Evolutionary conservation across 2,113 vertebrate species (phyloP).

Genomic region (Drymodes brunneopygia): DNA sequence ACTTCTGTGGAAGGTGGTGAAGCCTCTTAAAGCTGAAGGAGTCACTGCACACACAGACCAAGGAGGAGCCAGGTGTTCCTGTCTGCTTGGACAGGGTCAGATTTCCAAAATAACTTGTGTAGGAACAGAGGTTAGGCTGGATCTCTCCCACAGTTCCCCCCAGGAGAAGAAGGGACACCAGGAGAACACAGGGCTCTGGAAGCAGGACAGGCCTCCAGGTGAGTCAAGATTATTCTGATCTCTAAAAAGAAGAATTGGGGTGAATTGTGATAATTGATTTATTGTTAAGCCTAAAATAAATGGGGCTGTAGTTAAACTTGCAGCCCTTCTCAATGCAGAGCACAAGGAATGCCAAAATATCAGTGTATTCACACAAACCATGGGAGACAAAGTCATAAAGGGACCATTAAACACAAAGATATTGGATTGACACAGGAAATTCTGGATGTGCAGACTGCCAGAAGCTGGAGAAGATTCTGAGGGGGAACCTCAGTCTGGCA

Average conservation of each 20-base stretch:
- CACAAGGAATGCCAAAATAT: background rate
- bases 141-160: background rate
- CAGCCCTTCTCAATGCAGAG: background rate
- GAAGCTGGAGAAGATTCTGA: background rate
- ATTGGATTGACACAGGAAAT: background rate
- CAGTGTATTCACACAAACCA: background rate
- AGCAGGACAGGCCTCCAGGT: background rate
- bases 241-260: background rate
- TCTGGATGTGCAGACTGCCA: background rate
- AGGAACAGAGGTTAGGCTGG: background rate
- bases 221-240: background rate
- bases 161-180: background rate
- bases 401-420: background rate
- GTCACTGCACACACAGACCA: background rate
- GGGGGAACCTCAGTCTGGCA: background rate
- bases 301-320: background rate
- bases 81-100: background rate
- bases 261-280: background rate
- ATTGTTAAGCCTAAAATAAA: background rate
- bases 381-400: background rate
- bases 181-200: background rate
- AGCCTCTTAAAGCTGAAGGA: background rate
- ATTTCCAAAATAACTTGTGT: background rate
- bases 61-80: background rate
- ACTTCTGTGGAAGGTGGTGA: background rate